Percentiles rank a stretch among this genome's conserved stretches.
phyloP scores from a whole-genome alignment of 2,797 vertebrate species.

The Anabas testudineus region DNA sequence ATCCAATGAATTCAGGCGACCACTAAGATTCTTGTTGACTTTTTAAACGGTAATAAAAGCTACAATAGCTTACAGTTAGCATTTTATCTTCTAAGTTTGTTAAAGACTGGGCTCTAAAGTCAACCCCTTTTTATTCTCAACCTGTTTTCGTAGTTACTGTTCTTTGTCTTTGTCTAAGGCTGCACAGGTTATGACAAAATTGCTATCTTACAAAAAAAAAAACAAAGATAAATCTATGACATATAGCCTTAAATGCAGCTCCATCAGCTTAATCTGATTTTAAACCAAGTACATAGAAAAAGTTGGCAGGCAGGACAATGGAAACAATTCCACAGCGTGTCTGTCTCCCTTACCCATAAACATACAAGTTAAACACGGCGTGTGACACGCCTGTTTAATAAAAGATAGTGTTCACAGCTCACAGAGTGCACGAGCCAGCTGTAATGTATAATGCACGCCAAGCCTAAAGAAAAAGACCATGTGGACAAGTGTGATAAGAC shows the following conservation, averaged over 20 bases:
- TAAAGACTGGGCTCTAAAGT: too few relatives aligned
- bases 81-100: too few relatives aligned
- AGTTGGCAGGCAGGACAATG: background rate
- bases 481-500: conserved; percentile 59
- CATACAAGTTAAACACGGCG: conserved; percentile 23
- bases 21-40: background rate
- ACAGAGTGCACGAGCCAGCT: conserved; percentile 19
- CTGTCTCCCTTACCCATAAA: conserved; percentile 18
- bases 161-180: background rate
- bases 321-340: conserved; percentile 25
- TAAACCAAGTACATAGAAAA: background rate
- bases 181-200: background rate
- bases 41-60: too few relatives aligned
- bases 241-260: background rate
- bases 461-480: conserved; percentile 30
- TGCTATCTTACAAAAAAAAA: background rate
- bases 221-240: background rate
- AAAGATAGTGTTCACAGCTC: conserved; percentile 42
- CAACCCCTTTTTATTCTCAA: background rate
- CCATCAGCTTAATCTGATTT: background rate
- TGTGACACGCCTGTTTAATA: conserved; percentile 43
- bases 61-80: too few relatives aligned
- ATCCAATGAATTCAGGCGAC: background rate
- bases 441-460: conserved; percentile 51
- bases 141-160: background rate